A percentile compares a stretch with the other conserved stretches of the same genome.
These are phyloP conservation scores for Aphelenchoides fujianensis DNA, from an alignment of 1,140 invertebrate species.

Conservation along the genomic window DNA sequence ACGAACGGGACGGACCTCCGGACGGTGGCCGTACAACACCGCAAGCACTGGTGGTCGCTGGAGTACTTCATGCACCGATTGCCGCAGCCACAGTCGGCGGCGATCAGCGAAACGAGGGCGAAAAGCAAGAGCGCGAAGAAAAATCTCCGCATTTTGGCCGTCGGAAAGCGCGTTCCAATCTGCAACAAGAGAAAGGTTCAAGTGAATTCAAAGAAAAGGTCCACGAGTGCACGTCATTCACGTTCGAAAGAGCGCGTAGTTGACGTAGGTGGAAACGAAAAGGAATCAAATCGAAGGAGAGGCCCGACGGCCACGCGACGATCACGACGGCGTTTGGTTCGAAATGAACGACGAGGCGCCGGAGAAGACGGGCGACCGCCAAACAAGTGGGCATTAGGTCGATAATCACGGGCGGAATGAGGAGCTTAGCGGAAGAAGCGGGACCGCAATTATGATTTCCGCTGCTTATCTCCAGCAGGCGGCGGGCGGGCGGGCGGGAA, in stretches of 20 bases:
- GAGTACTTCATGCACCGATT: slow-evolving; percentile 33
- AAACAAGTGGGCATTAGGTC: background rate
- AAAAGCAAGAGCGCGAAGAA: slow-evolving; percentile 23
- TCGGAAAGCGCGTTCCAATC: too few species aligned
- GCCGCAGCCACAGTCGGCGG: slow-evolving; percentile 42
- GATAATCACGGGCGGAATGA: background rate
- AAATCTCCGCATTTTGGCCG: too few species aligned
- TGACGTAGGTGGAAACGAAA: too few species aligned
- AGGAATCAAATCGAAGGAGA: too few species aligned
- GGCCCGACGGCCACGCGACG: too few species aligned
- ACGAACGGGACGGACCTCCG: slow-evolving; percentile 24
- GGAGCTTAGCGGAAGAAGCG: background rate
- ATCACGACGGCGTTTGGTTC: too few species aligned
- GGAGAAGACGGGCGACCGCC: slow-evolving; percentile 1
- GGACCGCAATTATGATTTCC: background rate
- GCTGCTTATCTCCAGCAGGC: background rate
- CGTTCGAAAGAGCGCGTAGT: too few species aligned
- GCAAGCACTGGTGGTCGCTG: slow-evolving; percentile 28
- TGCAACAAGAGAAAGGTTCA: too few species aligned
- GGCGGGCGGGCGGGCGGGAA: background rate
- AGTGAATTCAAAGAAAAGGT: too few species aligned
- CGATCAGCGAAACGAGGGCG: slow-evolving; percentile 10
- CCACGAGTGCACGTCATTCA: too few species aligned
- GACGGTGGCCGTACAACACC: slow-evolving; percentile 47
- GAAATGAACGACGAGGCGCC: too few species aligned